phyloP scores from a whole-genome alignment of 2,888 invertebrate genomes.

The Acanthosepion pharaonis region DNA sequence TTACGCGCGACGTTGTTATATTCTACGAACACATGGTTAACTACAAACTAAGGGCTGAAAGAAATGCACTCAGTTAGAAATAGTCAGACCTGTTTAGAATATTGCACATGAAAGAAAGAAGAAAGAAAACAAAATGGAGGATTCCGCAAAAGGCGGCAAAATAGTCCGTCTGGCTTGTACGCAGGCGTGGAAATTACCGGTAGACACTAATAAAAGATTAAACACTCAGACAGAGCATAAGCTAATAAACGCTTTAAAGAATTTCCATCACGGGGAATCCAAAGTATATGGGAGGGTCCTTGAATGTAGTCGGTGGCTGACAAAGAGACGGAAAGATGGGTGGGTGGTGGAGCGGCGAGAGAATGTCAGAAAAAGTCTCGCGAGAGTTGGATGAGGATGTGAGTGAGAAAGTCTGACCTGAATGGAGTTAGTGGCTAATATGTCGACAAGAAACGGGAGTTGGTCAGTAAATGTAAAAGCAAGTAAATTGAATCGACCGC shows the following conservation, averaged over 20 bases:
- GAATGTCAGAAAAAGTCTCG: neutral
- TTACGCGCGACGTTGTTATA: too few relatives aligned
- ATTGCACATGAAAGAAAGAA: neutral
- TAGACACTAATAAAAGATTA: conserved; percentile 21
- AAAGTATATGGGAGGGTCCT: neutral
- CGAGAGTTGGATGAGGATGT: neutral
- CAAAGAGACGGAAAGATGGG: neutral
- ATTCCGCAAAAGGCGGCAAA: neutral
- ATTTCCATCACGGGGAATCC: neutral
- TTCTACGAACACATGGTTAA: too few relatives aligned
- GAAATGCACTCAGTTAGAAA: neutral
- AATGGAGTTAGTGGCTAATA: neutral
- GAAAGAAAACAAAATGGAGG: neutral
- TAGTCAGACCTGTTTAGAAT: neutral
- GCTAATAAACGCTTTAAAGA: conserved; percentile 33
- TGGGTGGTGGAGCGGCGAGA: neutral
- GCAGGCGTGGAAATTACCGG: conserved; percentile 3
- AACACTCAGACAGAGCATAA: neutral
- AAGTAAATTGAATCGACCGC: neutral
- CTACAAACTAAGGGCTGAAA: neutral
- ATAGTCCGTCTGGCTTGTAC: neutral
- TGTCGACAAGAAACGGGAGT: neutral
- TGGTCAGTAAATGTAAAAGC: neutral
- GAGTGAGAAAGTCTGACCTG: neutral
- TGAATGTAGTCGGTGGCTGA: neutral